These are phyloP conservation scores for Crossoptilon crossoptilon DNA, from an alignment of 2,797 vertebrate genomes.

Conservation along the genomic window DNA sequence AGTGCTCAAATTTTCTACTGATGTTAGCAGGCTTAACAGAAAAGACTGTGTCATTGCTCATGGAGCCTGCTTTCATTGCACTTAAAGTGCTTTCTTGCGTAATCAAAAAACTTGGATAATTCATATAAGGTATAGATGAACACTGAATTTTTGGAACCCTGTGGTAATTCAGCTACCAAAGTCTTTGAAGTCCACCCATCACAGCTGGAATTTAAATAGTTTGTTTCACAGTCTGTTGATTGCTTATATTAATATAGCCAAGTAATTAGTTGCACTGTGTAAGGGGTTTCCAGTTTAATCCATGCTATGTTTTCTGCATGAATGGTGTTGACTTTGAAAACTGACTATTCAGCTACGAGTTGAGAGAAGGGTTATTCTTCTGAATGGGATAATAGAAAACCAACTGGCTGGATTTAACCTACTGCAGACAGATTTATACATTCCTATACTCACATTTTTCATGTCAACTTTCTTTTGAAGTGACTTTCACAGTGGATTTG, in stretches of 20 bases:
- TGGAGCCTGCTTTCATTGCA: background rate
- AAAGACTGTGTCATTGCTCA: background rate
- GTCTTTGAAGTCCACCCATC: background rate
- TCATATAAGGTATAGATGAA: background rate
- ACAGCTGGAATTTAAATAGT: background rate
- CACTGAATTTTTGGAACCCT: background rate
- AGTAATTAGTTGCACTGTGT: background rate
- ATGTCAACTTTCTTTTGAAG: slow-evolving; percentile 7
- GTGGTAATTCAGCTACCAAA: background rate
- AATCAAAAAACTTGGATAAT: background rate
- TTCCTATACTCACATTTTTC: background rate
- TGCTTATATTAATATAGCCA: background rate
- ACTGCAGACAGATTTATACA: background rate
- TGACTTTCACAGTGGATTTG: background rate
- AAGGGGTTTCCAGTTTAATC: background rate
- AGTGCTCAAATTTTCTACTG: background rate
- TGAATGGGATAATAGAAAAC: background rate
- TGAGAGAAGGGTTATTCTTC: background rate
- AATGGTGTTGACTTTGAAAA: background rate
- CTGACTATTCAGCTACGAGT: background rate
- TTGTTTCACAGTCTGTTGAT: background rate
- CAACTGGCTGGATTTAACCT: background rate
- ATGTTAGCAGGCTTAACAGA: background rate
- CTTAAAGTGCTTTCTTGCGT: background rate
- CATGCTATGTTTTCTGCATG: background rate